Conservation (phyloP, 2,888 invertebrate genomes). For the Drosophila niveifrons region DNA sequence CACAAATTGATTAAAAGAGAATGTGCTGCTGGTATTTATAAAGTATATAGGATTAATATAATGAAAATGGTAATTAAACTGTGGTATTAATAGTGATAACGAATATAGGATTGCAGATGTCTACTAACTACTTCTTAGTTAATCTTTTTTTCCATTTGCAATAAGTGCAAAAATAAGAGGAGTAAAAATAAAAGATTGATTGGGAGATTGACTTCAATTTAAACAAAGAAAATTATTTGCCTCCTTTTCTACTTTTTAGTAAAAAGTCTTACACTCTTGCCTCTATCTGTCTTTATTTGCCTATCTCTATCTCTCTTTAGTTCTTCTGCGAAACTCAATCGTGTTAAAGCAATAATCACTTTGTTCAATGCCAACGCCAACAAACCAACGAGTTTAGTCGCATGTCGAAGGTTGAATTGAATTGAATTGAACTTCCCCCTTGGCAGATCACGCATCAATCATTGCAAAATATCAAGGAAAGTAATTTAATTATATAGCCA, state of each 20-base stretch:
- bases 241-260: neutral
- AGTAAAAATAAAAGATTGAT: too few relatives aligned
- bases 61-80: too few relatives aligned
- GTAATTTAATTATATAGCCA: conserved; percentile 49
- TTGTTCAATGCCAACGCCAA: conserved; percentile 22
- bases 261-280: neutral
- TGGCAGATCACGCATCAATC: conserved; percentile 51
- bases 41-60: too few relatives aligned
- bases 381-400: neutral
- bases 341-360: neutral
- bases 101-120: too few relatives aligned
- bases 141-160: too few relatives aligned
- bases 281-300: neutral
- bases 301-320: neutral
- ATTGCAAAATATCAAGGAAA: conserved; percentile 29
- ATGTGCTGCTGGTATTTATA: too few relatives aligned
- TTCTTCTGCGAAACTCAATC: neutral
- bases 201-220: neutral
- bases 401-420: conserved; percentile 23
- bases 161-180: too few relatives aligned
- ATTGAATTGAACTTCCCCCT: conserved; percentile 48
- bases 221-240: neutral
- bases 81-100: too few relatives aligned
- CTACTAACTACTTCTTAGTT: too few relatives aligned
- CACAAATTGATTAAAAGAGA: too few relatives aligned